A percentile compares a stretch with the other conserved stretches of the same genome.
Evolutionary conservation across 2,113 vertebrate species (phyloP).

Genomic region (Notarius lentiginosus): DNA sequence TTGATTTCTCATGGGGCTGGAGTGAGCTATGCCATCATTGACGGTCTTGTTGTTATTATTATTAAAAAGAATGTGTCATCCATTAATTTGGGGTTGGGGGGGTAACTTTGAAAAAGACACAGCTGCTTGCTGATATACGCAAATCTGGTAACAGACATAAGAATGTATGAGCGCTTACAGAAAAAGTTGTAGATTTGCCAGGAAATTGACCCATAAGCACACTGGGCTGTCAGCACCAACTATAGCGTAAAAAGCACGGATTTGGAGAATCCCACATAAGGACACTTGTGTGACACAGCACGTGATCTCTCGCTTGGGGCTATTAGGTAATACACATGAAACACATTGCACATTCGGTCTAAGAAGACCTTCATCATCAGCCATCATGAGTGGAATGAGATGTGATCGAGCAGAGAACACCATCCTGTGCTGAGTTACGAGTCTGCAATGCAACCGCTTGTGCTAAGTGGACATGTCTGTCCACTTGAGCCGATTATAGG

Average conservation of each 20-base stretch:
- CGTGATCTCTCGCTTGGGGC: neutral
- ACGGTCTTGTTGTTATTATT: no score
- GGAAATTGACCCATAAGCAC: neutral
- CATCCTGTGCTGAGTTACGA: neutral
- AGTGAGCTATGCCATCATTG: no score
- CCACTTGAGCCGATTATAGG: constrained; percentile 27
- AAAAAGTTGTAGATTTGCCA: neutral
- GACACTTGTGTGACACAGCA: neutral
- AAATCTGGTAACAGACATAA: neutral
- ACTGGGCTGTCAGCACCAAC: neutral
- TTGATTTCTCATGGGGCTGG: no score
- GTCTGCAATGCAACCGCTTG: constrained; percentile 1
- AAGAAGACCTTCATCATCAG: neutral
- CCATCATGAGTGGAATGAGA: neutral
- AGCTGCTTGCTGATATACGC: neutral
- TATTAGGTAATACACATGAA: neutral
- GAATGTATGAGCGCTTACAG: neutral
- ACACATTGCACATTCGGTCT: neutral
- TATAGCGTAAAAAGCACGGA: neutral
- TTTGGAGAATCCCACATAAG: neutral
- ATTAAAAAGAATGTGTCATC: no score
- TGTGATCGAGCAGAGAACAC: constrained; percentile 3
- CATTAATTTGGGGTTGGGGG: no score
- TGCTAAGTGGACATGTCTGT: neutral
- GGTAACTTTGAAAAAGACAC: neutral